These are phyloP conservation scores for Megalonaias nervosa DNA, from an alignment of 1,140 invertebrate species.

Conservation along the genomic window DNA sequence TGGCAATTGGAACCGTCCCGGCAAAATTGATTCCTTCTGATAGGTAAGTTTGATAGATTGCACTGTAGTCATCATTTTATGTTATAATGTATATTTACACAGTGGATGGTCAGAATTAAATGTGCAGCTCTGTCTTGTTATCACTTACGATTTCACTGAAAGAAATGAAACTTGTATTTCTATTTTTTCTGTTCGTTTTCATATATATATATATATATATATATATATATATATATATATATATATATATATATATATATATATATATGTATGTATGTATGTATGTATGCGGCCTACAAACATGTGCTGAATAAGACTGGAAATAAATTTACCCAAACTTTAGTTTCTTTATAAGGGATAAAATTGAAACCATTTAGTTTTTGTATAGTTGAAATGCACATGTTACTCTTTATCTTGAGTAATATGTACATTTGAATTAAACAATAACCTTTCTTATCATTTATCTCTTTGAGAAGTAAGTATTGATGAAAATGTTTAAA, in stretches of 20 bases:
- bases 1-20: slow-evolving; percentile 42
- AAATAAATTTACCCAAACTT: not conserved
- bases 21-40: slow-evolving; percentile 30
- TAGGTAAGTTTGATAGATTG: not conserved
- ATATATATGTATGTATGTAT: too few relatives aligned
- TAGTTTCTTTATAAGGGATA: not conserved
- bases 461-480: too few relatives aligned
- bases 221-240: not conserved
- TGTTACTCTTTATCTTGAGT: not conserved
- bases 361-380: not conserved
- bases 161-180: not conserved
- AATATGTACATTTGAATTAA: not conserved
- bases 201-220: not conserved
- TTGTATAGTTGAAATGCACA: too few relatives aligned
- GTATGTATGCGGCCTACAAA: not conserved
- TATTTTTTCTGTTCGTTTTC: too few relatives aligned
- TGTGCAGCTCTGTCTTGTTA: not conserved
- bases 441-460: too few relatives aligned
- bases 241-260: not conserved
- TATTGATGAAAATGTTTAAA: too few relatives aligned
- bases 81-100: not conserved
- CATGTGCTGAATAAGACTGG: not conserved
- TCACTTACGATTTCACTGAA: not conserved
- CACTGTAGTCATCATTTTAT: too few relatives aligned
- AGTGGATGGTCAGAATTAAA: not conserved